Evolutionary conservation across 2,888 invertebrate species (phyloP).

Genomic region (Disparrhopalites patrizii): DNA sequence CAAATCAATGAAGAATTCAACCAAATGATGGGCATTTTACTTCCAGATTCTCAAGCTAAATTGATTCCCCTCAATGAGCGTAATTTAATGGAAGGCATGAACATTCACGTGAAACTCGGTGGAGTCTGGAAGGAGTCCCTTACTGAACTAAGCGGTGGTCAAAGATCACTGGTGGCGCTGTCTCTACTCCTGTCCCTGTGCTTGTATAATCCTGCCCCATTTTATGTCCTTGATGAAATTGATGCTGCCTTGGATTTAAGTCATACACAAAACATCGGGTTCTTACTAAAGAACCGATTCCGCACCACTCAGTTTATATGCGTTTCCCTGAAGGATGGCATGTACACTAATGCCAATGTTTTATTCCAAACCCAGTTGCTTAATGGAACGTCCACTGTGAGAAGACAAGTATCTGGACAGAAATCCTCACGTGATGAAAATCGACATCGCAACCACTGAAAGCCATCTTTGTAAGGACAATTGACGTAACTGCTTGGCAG

Average conservation of each 20-base stretch:
- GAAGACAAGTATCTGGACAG: constrained; percentile 53
- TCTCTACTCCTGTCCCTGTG: constrained; percentile 94
- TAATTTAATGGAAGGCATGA: constrained; percentile 71
- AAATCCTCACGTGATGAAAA: no score
- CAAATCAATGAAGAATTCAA: constrained; percentile 88
- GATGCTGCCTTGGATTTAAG: constrained; percentile 97
- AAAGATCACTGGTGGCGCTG: constrained; percentile 90
- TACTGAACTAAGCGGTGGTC: constrained; percentile 93
- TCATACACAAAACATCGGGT: constrained; percentile 98
- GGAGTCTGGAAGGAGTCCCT: constrained; percentile 93
- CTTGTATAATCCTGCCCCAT: constrained; percentile 93
- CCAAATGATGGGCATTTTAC: constrained; percentile 83
- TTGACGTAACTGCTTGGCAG: no score
- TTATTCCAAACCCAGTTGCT: constrained; percentile 89
- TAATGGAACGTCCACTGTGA: constrained; percentile 89
- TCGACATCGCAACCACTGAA: no score
- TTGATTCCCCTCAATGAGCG: constrained; percentile 64
- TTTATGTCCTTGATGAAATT: constrained; percentile 98
- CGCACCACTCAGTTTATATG: constrained; percentile 90
- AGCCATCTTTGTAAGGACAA: no score
- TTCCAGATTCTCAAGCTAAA: constrained; percentile 85
- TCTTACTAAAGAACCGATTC: constrained; percentile 87
- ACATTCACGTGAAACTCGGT: constrained; percentile 87
- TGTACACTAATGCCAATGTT: constrained; percentile 99
- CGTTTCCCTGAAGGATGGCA: constrained; percentile 90